These are phyloP conservation scores for Trematomus bernacchii DNA, from an alignment of 2,797 vertebrate species.

Conservation along the genomic window DNA sequence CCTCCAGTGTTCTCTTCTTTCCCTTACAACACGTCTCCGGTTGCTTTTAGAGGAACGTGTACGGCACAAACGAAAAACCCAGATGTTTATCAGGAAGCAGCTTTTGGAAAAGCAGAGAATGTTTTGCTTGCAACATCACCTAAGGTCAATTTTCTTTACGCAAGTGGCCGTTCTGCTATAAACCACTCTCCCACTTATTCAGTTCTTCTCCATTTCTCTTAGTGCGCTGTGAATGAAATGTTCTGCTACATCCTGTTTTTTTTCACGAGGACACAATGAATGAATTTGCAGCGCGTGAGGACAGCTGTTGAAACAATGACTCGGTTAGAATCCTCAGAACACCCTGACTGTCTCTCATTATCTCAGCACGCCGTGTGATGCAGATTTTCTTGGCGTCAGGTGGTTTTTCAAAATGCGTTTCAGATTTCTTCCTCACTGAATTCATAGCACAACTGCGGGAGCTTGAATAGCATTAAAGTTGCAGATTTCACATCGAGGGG, in stretches of 20 bases:
- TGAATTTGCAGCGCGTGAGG: conserved; percentile 35
- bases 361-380: conserved; percentile 14
- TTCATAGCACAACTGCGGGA: conserved; percentile 4
- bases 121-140: conserved; percentile 46
- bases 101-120: conserved; percentile 33
- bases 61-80: conserved; percentile 39
- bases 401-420: conserved; percentile 11
- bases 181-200: conserved; percentile 35
- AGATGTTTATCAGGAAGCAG: conserved; percentile 64
- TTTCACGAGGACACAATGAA: conserved; percentile 52
- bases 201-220: conserved; percentile 30
- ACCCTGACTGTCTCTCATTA: conserved; percentile 33
- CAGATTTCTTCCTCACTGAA: not conserved
- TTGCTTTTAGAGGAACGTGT: conserved; percentile 30
- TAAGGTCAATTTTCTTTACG: conserved; percentile 42
- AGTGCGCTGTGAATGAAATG: conserved; percentile 37
- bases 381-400: conserved; percentile 3
- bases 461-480: conserved; percentile 12
- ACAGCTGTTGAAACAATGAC: conserved; percentile 54
- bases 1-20: conserved; percentile 14
- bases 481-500: conserved; percentile 32
- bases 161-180: conserved; percentile 33
- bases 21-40: conserved; percentile 17
- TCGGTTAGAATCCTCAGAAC: conserved; percentile 27
- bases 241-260: conserved; percentile 29